Base-by-base conservation (phyloP, 2,888 invertebrate species). In the Tiliacea aurago region DNA sequence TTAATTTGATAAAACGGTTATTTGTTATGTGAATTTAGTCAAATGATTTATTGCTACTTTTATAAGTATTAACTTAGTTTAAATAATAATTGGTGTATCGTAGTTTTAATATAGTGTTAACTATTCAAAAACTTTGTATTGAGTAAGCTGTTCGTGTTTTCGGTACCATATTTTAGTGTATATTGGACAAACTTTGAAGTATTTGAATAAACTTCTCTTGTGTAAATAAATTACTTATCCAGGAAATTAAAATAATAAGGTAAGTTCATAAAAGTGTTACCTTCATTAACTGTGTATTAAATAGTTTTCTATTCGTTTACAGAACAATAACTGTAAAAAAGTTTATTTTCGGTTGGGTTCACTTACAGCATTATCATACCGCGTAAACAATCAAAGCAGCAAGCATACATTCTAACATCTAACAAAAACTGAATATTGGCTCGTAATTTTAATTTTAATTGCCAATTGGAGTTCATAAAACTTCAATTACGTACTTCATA, bases 151-250 rank as follows among this genome's bases (percentile, higher is more conserved):
- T 73, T 69, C 23, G 70, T 76, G 76, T 76, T 71, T 78, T 56
- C n/a, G 13, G 49, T 76, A 84, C 74, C 74, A 83, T 83, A 74
- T 56, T 80, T 80, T 63, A 80, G 80, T 72, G 71, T 72, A 47
- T 75, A 69, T 71, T 69, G 47, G 37, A 72, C 37, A 56, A 83
- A 74, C 74, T 74, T 74, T 69, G 18, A 61, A 73, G 62, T 58
- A 73, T 73, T 66, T 66, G 13, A 66, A 73, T 69, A 67, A 72
- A 71, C 58, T 64, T 58, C 23, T 37, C 43, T 59, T 28, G 41
- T 70, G 67, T 59, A 49, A 37, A 43, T 59, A 37, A 69, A 64
- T 53, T 62, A 55, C 2, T 41, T 72, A 47, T 37, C 47, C 23
- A 53, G 51, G 61, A 62, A 75, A 64, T 58, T 53, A 58, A n/a